Conservation (phyloP, 2,113 vertebrate species). For the Notarius lentiginosus region DNA sequence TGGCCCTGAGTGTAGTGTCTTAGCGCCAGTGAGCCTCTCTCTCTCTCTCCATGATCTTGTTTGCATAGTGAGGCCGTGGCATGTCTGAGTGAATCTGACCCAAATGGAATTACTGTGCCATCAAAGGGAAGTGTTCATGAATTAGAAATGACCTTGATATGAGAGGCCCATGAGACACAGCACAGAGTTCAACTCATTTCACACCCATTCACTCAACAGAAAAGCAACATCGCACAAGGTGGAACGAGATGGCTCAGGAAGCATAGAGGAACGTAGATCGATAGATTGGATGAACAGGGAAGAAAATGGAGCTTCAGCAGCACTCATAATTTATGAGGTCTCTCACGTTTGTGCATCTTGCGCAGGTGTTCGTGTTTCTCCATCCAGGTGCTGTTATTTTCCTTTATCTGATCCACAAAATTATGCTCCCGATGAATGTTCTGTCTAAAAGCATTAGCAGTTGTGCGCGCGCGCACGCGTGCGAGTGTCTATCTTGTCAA, state of each 20-base stretch:
- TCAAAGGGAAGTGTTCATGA: slow-evolving; percentile 57
- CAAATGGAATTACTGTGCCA: slow-evolving; percentile 62
- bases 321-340: slow-evolving; percentile 21
- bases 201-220: slow-evolving; percentile 44
- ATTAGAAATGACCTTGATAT: slow-evolving; percentile 58
- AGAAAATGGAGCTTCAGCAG: slow-evolving; percentile 5
- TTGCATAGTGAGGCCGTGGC: slow-evolving; percentile 39
- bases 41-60: slow-evolving; percentile 37
- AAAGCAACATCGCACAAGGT: not conserved
- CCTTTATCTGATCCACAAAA: slow-evolving; percentile 33
- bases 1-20: slow-evolving; percentile 28
- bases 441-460: slow-evolving; percentile 24
- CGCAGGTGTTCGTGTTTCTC: slow-evolving; percentile 27
- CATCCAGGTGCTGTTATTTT: slow-evolving; percentile 26
- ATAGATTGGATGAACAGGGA: slow-evolving; percentile 26
- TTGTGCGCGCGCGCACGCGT: not conserved
- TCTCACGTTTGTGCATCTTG: not conserved
- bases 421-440: slow-evolving; percentile 30
- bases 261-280: not conserved
- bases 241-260: not conserved
- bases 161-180: slow-evolving; percentile 42
- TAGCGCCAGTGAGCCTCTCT: not conserved
- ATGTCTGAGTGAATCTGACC: slow-evolving; percentile 59
- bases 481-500: slow-evolving; percentile 14
- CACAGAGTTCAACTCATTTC: slow-evolving; percentile 52